Base-by-base conservation (phyloP, 2,797 vertebrate species). In the Sparus aurata region DNA sequence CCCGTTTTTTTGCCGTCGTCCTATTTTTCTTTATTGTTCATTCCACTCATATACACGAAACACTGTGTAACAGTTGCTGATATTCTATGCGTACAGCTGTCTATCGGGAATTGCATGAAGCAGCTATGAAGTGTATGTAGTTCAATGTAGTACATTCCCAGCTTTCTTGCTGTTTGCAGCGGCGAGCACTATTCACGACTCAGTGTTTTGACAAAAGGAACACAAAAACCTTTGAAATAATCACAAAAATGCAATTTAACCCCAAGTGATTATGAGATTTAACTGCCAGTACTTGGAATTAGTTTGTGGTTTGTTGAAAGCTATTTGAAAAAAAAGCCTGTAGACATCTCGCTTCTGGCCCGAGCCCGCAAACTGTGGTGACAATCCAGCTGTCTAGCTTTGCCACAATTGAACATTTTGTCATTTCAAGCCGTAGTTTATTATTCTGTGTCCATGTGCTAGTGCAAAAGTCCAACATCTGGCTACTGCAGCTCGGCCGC, bases 381-480 rank as follows among this genome's bases (percentile, higher is more conserved):
- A 50, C 34, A 62, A 38, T 55, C 49, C 73, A 67, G 79, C 58
- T 66, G 61, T 70, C 17, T 25, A 34, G 16, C 34, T 60, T 10
- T 60, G 68, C 25, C 30, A 27, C 13, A 17, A 22, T 27, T 50
- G 9, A 63, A 69, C 18, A 43, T 27, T 41, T 64, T 59, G 38
- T 17, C 17, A 17, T 55, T 55, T 15, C 3, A 12, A 49, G 13
- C 17, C 12, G n/a, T 47, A 20, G 30, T 27, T 3, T 34, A 27
- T 62, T 66, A 74, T 63, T 62, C 6, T 52, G 13, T 41, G 8
- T 38, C 27, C 5, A 34, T 58, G 25, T 49, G 34, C 22, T 15
- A 10, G 2, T 66, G 67, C 43, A 68, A 68, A 61, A 70, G 17
- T 55, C 25, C 47, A 71, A 47, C 55, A 82, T 73, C 55, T 85